These are phyloP conservation scores for Crocodylus rhombifer DNA, from an alignment of 2,797 vertebrate species.

Conservation along the genomic window DNA sequence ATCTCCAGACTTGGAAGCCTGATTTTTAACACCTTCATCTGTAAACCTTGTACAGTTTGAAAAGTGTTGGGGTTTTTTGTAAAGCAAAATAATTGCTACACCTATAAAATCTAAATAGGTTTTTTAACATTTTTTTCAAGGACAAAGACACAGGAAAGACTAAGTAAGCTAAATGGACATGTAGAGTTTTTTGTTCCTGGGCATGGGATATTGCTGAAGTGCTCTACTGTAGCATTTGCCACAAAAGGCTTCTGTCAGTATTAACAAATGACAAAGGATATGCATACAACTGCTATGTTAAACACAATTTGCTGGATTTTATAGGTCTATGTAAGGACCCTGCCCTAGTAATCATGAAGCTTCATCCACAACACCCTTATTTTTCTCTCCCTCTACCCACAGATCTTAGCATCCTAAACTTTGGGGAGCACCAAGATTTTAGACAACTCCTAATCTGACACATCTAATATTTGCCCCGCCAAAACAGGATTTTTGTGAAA, in stretches of 20 bases:
- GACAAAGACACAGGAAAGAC: neutral
- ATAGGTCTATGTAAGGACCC: neutral
- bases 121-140: slow-evolving; percentile 14
- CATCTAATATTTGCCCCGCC: neutral
- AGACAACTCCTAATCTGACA: neutral
- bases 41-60: neutral
- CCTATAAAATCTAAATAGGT: neutral
- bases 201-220: neutral
- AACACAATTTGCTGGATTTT: neutral
- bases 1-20: neutral
- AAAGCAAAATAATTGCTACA: neutral
- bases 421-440: accelerated
- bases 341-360: neutral
- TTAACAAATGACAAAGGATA: neutral
- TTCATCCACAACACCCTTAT: neutral
- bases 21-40: neutral
- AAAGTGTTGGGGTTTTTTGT: neutral
- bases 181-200: neutral
- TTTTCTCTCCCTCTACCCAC: neutral
- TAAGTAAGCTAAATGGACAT: neutral
- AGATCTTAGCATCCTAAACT: neutral
- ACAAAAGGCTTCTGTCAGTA: neutral
- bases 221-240: neutral
- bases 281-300: neutral
- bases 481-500: neutral